Evolutionary conservation across 2,888 invertebrate genomes (phyloP).

Genomic region (Megastigmus dorsalis): DNA sequence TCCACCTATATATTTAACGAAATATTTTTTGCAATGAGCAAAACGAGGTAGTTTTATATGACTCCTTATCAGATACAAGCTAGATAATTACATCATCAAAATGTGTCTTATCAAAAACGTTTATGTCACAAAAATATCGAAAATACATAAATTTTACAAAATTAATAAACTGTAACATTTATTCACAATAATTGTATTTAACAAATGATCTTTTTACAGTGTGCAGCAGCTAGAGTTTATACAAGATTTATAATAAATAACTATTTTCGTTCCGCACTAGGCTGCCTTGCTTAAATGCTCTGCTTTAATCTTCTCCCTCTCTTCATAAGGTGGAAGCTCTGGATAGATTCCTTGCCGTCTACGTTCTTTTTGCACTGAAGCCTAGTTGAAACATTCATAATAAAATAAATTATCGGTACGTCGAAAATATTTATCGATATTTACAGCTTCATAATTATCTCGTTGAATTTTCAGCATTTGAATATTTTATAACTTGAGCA

Average conservation of each 20-base stretch:
- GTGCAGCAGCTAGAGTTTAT: neutral
- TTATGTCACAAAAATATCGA: constrained; percentile 44
- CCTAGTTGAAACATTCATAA: too few species aligned
- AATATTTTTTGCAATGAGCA: constrained; percentile 39
- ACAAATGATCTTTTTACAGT: constrained; percentile 22
- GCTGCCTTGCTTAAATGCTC: constrained; percentile 76
- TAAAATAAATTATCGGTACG: constrained; percentile 34
- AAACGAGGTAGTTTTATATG: constrained; percentile 44
- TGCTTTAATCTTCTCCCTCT: constrained; percentile 81
- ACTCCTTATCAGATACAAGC: constrained; percentile 35
- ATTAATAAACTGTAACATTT: constrained; percentile 30
- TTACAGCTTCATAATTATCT: too few species aligned
- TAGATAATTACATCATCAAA: constrained; percentile 45
- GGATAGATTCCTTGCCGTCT: constrained; percentile 81
- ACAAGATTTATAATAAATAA: neutral
- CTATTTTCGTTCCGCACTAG: neutral
- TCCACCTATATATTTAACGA: constrained; percentile 21
- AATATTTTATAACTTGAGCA: too few species aligned
- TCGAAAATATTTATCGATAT: constrained; percentile 1
- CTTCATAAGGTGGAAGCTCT: constrained; percentile 81
- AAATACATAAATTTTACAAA: constrained; percentile 50
- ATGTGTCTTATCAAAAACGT: constrained; percentile 52
- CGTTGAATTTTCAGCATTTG: too few species aligned
- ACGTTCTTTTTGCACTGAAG: constrained; percentile 78
- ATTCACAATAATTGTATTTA: constrained; percentile 33